Evolutionary conservation across 2,113 vertebrate species (phyloP).

Genomic region (Verasper variegatus): DNA sequence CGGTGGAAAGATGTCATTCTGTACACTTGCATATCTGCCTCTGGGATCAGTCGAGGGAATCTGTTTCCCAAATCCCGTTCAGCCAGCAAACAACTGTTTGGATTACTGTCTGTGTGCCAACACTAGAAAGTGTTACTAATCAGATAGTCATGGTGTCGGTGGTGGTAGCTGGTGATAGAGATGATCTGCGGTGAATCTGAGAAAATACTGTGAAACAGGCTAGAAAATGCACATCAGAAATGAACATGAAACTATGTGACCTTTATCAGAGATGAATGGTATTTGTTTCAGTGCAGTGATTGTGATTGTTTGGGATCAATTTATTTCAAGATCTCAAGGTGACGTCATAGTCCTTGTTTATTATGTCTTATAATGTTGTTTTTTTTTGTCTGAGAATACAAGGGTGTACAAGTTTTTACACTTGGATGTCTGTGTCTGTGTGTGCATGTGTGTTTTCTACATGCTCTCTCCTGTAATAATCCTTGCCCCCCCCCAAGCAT

Average conservation of each 20-base stretch:
- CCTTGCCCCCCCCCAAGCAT: slow-evolving; percentile 51
- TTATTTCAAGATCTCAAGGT: slow-evolving; percentile 5
- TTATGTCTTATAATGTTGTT: no score
- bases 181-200: neutral
- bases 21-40: slow-evolving; percentile 5
- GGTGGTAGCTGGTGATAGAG: neutral
- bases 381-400: neutral
- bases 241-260: neutral
- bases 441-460: slow-evolving; percentile 30
- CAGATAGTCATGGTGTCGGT: neutral
- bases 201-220: neutral
- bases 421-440: neutral
- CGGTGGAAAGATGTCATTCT: neutral
- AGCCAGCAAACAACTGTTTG: slow-evolving; percentile 20
- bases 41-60: slow-evolving; percentile 33
- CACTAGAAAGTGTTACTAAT: slow-evolving; percentile 16
- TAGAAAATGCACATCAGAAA: neutral
- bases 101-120: slow-evolving; percentile 9
- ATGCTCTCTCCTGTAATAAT: slow-evolving; percentile 51
- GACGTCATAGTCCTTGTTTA: no score
- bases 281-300: neutral
- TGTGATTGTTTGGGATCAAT: neutral
- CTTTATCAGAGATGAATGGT: neutral
- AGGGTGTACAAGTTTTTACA: neutral
- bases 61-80: slow-evolving; percentile 26